Evolutionary conservation across 2,797 vertebrate genomes (phyloP).

Genomic region (Xenopus petersii): DNA sequence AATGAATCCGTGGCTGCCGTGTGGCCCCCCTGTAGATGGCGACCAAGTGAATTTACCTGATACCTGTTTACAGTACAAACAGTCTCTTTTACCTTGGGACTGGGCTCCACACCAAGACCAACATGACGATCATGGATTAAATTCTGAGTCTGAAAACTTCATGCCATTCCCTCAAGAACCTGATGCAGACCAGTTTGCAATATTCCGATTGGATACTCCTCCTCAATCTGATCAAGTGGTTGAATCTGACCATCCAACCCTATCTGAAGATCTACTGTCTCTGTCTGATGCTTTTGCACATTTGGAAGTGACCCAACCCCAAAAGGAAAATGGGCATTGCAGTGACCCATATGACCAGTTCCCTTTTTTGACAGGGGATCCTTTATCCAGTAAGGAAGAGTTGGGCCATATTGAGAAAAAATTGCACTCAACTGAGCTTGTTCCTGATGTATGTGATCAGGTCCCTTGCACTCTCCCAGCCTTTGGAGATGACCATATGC

Average conservation of each 20-base stretch:
- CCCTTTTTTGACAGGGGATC: neutral
- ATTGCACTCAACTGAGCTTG: neutral
- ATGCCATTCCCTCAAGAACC: neutral
- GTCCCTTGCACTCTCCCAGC: neutral
- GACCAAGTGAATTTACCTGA: neutral
- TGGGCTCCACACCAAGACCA: slow-evolving; percentile 2
- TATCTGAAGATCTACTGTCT: slow-evolving; percentile 30
- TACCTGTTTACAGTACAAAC: neutral
- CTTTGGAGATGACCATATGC: neutral
- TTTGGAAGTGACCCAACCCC: neutral
- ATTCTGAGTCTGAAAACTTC: neutral
- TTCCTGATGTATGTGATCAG: neutral
- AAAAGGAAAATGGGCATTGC: neutral
- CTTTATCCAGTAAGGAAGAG: neutral
- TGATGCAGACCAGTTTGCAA: slow-evolving; percentile 13
- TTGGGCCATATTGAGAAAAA: neutral
- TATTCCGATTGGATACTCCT: slow-evolving; percentile 26
- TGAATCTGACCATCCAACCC: neutral
- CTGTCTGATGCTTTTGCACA: slow-evolving; percentile 33
- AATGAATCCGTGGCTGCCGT: neutral
- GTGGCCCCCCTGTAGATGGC: neutral
- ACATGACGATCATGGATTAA: neutral
- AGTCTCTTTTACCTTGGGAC: slow-evolving; percentile 11
- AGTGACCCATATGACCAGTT: neutral
- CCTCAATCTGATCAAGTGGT: neutral